Percentiles rank a stretch among this genome's conserved stretches.
These are phyloP conservation scores for Sebastes minor DNA, from an alignment of 2,797 vertebrate genomes.

Conservation along the genomic window DNA sequence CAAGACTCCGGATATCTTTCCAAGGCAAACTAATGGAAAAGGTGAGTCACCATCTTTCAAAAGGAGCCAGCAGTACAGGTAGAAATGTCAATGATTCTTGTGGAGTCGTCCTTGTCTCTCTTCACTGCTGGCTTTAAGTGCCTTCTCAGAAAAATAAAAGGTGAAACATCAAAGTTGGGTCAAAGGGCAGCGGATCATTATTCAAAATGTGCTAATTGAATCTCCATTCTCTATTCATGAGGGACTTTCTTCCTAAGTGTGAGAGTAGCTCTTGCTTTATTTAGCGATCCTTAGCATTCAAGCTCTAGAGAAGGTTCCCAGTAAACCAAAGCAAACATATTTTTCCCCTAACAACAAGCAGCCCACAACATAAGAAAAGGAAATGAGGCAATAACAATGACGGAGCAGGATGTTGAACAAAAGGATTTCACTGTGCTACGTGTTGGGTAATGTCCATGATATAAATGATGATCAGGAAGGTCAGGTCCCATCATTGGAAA, in stretches of 20 bases:
- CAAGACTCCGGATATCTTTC: slow-evolving; percentile 32
- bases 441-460: slow-evolving; percentile 62
- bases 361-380: slow-evolving; percentile 1
- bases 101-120: neutral
- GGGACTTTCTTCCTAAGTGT: neutral
- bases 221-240: slow-evolving; percentile 41
- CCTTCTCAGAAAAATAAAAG: slow-evolving; percentile 16
- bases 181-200: neutral
- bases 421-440: slow-evolving; percentile 29
- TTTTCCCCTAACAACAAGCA: neutral
- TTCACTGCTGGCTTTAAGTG: neutral
- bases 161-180: slow-evolving; percentile 9
- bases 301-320: neutral
- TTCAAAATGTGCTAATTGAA: slow-evolving; percentile 36
- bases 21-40: slow-evolving; percentile 50
- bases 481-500: slow-evolving; percentile 76
- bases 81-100: slow-evolving; percentile 46
- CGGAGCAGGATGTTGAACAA: slow-evolving; percentile 51
- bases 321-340: slow-evolving; percentile 14
- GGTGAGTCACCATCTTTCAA: slow-evolving; percentile 48
- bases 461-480: slow-evolving; percentile 76
- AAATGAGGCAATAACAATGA: slow-evolving; percentile 32
- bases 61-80: slow-evolving; percentile 5
- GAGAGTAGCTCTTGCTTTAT: neutral
- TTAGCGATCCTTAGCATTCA: slow-evolving; percentile 8